phyloP scores from a whole-genome alignment of 53 echinoderm and acorn worm species.

The Actinopyga echinites region DNA sequence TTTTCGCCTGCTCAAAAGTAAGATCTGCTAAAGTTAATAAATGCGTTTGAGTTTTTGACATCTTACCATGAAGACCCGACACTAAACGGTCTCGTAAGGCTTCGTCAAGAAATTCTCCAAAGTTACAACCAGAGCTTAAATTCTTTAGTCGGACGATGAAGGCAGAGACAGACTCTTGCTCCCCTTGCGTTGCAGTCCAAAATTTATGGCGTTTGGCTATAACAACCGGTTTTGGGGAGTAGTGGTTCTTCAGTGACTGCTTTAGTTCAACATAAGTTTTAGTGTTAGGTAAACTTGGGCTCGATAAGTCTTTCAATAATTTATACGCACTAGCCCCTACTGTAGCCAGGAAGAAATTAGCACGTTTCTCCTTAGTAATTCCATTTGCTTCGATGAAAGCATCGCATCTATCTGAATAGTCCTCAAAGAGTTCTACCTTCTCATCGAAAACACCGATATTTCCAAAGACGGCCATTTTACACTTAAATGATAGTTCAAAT shows the following conservation, averaged over 20 bases:
- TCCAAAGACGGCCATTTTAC: neutral
- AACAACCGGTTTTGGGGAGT: conserved; percentile 13
- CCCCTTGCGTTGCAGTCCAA: conserved; percentile 37
- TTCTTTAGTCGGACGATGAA: conserved; percentile 44
- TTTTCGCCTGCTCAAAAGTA: conserved; percentile 34
- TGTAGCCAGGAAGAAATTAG: conserved; percentile 11
- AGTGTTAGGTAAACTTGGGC: conserved; percentile 8
- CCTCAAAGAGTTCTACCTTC: neutral
- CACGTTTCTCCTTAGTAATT: neutral
- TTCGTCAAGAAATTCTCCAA: conserved; percentile 51
- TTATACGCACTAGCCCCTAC: conserved; percentile 27
- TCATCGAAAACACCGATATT: conserved; percentile 21
- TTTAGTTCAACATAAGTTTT: conserved; percentile 23
- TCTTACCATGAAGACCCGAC: neutral
- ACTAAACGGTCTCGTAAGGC: conserved; percentile 60
- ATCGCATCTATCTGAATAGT: conserved; percentile 13
- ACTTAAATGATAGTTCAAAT: neutral
- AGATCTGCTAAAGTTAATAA: conserved; percentile 5
- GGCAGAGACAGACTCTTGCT: conserved; percentile 46
- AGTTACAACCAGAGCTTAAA: conserved; percentile 49
- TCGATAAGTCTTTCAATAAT: conserved; percentile 37
- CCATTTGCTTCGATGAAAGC: conserved; percentile 22
- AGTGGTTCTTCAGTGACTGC: neutral
- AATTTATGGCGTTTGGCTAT: conserved; percentile 40
- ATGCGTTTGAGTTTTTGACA: conserved; percentile 12